phyloP scores from a whole-genome alignment of 2,888 invertebrate genomes.

The Ptycholaimellus sp. region DNA sequence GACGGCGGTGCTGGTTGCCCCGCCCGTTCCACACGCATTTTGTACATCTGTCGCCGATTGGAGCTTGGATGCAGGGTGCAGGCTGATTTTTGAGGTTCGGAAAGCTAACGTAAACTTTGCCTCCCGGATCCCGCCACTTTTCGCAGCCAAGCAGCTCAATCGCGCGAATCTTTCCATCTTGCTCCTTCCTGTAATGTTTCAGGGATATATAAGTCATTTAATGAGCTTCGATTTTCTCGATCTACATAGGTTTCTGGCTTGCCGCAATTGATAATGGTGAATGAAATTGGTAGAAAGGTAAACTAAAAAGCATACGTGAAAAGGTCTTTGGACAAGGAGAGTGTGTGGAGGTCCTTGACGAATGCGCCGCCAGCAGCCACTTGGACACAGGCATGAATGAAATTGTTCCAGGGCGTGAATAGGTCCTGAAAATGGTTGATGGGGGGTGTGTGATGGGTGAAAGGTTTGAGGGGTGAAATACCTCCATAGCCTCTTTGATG shows the following conservation, averaged over 20 bases:
- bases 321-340: no score
- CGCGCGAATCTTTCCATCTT: conserved; percentile 41
- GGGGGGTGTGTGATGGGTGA: neutral
- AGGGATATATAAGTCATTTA: no score
- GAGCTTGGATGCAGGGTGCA: neutral
- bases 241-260: no score
- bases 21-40: conserved; percentile 13
- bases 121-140: conserved; percentile 83
- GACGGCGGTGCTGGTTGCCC: conserved; percentile 27
- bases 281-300: no score
- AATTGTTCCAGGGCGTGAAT: no score
- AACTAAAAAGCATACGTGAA: no score
- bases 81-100: neutral
- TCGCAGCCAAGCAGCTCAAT: conserved; percentile 91
- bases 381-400: no score
- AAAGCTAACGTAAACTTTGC: conserved; percentile 65
- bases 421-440: neutral
- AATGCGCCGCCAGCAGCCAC: no score
- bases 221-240: no score
- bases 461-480: neutral
- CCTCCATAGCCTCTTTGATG: conserved; percentile 65
- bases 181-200: no score
- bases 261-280: no score
- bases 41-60: conserved; percentile 14
- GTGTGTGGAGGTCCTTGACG: no score